These are phyloP conservation scores for Novumbra hubbsi DNA, from an alignment of 2,797 vertebrate species.

Conservation along the genomic window DNA sequence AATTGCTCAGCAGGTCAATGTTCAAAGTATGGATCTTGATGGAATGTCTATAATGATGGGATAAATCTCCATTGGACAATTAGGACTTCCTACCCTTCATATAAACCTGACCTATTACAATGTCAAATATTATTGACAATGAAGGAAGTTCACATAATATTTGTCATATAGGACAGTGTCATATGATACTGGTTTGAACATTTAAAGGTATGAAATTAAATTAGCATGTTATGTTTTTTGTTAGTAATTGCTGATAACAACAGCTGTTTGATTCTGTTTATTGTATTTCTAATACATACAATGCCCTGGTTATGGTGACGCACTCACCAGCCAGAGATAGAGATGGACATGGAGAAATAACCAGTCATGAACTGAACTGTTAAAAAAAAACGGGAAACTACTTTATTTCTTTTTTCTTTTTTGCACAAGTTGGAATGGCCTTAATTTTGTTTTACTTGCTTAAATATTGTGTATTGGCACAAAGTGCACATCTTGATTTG, in stretches of 20 bases:
- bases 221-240: conserved; percentile 69
- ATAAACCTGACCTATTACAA: conserved; percentile 23
- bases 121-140: conserved; percentile 45
- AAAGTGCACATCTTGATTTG: conserved; percentile 83
- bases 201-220: conserved; percentile 57
- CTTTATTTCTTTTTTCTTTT: conserved; percentile 52
- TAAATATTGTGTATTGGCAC: conserved; percentile 77
- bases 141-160: conserved; percentile 20
- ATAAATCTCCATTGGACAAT: background rate
- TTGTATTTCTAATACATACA: conserved; percentile 52
- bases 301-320: conserved; percentile 30
- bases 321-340: conserved; percentile 26
- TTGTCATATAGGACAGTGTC: conserved; percentile 44
- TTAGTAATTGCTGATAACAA: conserved; percentile 44
- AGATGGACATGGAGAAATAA: conserved; percentile 37
- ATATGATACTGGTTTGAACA: conserved; percentile 43
- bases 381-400: conserved; percentile 60
- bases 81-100: conserved; percentile 17
- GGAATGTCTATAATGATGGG: conserved; percentile 9
- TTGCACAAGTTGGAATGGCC: conserved; percentile 88
- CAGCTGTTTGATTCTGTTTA: conserved; percentile 37
- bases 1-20: conserved; percentile 2
- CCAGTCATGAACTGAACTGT: conserved; percentile 59
- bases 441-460: conserved; percentile 85
- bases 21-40: background rate